These are phyloP conservation scores for Leptopilina boulardi DNA, from an alignment of 1,140 invertebrate species.

Conservation along the genomic window DNA sequence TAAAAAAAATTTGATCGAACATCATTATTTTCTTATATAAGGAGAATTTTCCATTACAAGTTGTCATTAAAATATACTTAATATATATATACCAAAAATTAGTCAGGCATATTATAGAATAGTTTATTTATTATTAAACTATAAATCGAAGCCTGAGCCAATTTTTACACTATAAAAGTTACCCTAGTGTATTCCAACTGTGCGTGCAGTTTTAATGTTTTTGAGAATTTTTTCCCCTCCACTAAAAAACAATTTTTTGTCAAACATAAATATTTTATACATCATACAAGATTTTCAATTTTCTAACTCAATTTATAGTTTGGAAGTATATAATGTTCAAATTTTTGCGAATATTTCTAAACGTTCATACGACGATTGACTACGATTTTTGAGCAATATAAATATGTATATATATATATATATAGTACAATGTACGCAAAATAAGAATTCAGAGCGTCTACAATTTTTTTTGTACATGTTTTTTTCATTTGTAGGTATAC, in stretches of 20 bases:
- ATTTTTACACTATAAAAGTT: constrained; percentile 21
- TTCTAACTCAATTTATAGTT: background rate
- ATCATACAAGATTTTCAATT: background rate
- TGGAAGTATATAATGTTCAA: background rate
- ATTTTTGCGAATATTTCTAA: background rate
- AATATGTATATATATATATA: too few species aligned
- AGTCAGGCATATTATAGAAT: constrained; percentile 1
- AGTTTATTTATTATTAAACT: constrained; percentile 16
- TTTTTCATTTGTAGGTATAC: background rate
- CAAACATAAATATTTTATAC: background rate
- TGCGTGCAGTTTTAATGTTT: constrained; percentile 48
- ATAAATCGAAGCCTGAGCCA: constrained; percentile 4
- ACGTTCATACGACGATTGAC: background rate
- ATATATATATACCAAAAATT: constrained; percentile 2
- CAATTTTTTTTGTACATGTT: background rate
- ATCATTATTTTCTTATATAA: too few species aligned
- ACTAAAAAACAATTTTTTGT: constrained; percentile 5
- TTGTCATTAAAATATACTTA: background rate
- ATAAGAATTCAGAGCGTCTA: background rate
- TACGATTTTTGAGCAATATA: background rate
- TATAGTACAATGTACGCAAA: background rate
- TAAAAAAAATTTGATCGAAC: too few species aligned
- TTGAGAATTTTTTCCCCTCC: background rate
- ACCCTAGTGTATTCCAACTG: constrained; percentile 48
- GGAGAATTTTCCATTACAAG: too few species aligned